These are phyloP conservation scores for Eristalis pertinax DNA, from an alignment of 2,888 invertebrate genomes.

Conservation along the genomic window DNA sequence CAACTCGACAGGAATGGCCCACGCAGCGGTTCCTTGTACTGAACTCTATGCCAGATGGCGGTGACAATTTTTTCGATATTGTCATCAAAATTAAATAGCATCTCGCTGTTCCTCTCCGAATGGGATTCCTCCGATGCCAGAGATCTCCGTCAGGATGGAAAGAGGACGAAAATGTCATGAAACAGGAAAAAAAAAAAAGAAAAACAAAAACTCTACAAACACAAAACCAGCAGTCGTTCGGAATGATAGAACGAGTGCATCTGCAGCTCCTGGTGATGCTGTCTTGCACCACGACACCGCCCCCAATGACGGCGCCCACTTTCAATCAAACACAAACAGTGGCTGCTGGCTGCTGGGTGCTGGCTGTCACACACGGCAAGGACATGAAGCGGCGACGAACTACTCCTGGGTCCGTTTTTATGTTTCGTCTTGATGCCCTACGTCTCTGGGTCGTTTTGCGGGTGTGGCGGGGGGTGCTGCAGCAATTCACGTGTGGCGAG, in stretches of 20 bases:
- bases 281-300: slow-evolving; percentile 32
- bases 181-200: slow-evolving; percentile 7
- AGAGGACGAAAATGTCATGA: neutral
- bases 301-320: slow-evolving; percentile 53
- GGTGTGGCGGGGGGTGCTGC: slow-evolving; percentile 11
- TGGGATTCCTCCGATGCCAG: slow-evolving; percentile 2
- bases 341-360: neutral
- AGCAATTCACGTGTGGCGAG: slow-evolving; percentile 49
- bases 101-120: slow-evolving; percentile 62
- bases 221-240: slow-evolving; percentile 48
- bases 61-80: slow-evolving; percentile 76
- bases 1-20: slow-evolving; percentile 58
- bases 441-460: slow-evolving; percentile 13
- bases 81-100: slow-evolving; percentile 76
- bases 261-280: slow-evolving; percentile 28
- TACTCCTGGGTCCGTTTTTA: neutral
- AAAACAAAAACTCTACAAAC: neutral
- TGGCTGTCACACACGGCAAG: slow-evolving; percentile 18
- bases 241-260: slow-evolving; percentile 54
- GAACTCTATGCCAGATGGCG: slow-evolving; percentile 63
- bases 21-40: slow-evolving; percentile 52
- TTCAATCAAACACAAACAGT: slow-evolving; percentile 59
- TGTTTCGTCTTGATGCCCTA: neutral
- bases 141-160: slow-evolving; percentile 11
- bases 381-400: slow-evolving; percentile 37